phyloP scores from a whole-genome alignment of 2,888 invertebrate genomes.

The Apoda limacodes region DNA sequence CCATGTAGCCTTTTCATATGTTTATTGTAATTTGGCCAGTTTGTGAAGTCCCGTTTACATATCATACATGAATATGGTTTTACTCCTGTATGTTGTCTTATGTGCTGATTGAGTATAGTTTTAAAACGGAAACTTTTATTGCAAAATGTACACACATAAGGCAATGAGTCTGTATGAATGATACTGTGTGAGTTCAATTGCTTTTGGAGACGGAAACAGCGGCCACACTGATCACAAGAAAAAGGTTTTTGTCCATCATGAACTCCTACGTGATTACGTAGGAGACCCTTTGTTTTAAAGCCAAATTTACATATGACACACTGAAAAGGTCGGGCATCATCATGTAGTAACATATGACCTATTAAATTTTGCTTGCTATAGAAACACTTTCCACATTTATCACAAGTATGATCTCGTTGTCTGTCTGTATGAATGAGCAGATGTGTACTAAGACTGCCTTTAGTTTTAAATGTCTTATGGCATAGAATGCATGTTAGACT shows the following conservation, averaged over 20 bases:
- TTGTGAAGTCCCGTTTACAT: conserved; percentile 75
- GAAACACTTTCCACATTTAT: conserved; percentile 56
- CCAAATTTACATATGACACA: conserved; percentile 44
- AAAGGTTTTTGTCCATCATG: conserved; percentile 36
- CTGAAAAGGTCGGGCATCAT: conserved; percentile 34
- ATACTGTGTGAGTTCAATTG: conserved; percentile 73
- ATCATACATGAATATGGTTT: conserved; percentile 77
- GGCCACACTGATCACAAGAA: conserved; percentile 37
- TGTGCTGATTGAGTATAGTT: conserved; percentile 75
- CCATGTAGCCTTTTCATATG: conserved; percentile 82
- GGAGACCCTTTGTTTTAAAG: conserved; percentile 25
- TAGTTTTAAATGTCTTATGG: conserved; percentile 48
- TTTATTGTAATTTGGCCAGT: conserved; percentile 84
- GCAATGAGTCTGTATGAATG: conserved; percentile 79
- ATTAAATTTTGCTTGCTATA: conserved; percentile 20
- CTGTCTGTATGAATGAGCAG: conserved; percentile 72
- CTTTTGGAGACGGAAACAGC: conserved; percentile 30
- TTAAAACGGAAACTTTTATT: conserved; percentile 78
- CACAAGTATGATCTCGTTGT: conserved; percentile 52
- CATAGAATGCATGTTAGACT: conserved; percentile 52
- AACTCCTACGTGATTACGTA: conserved; percentile 27
- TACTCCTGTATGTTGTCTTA: conserved; percentile 75
- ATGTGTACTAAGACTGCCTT: conserved; percentile 53
- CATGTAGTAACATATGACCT: conserved; percentile 36
- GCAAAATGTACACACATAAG: conserved; percentile 76